Evolutionary conservation across 2,797 vertebrate genomes (phyloP).

Genomic region (Anguilla pacifica): DNA sequence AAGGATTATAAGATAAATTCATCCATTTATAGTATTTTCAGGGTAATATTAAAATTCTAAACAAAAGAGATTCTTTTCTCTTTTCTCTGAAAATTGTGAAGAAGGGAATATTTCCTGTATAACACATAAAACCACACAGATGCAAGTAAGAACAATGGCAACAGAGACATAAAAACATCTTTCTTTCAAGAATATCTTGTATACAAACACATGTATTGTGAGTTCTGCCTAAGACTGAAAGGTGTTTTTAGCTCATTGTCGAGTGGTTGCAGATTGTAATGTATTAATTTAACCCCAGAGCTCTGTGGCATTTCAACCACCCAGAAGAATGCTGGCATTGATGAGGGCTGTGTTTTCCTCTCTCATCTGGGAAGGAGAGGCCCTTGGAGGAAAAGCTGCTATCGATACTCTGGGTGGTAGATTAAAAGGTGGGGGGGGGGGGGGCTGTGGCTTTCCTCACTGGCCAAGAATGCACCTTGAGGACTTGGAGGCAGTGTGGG

Average conservation of each 20-base stretch:
- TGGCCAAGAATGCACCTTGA: constrained; percentile 8
- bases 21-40: constrained; percentile 18
- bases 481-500: neutral
- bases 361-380: constrained; percentile 47
- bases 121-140: neutral
- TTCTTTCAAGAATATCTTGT: neutral
- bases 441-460: neutral
- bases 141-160: neutral
- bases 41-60: constrained; percentile 7
- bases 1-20: constrained; percentile 16
- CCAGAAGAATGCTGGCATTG: constrained; percentile 39
- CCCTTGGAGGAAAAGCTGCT: constrained; percentile 31
- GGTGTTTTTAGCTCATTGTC: neutral
- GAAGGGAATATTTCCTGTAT: neutral
- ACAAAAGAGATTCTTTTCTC: neutral
- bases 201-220: neutral
- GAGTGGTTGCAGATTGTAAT: constrained; percentile 27
- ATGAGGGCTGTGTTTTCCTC: constrained; percentile 33
- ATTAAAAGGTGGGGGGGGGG: constrained; percentile 42
- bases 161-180: neutral
- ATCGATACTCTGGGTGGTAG: constrained; percentile 37
- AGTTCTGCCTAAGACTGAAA: neutral
- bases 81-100: neutral
- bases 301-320: constrained; percentile 45
- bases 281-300: constrained; percentile 60